phyloP scores from a whole-genome alignment of 2,113 vertebrate genomes.

The Martes martes region DNA sequence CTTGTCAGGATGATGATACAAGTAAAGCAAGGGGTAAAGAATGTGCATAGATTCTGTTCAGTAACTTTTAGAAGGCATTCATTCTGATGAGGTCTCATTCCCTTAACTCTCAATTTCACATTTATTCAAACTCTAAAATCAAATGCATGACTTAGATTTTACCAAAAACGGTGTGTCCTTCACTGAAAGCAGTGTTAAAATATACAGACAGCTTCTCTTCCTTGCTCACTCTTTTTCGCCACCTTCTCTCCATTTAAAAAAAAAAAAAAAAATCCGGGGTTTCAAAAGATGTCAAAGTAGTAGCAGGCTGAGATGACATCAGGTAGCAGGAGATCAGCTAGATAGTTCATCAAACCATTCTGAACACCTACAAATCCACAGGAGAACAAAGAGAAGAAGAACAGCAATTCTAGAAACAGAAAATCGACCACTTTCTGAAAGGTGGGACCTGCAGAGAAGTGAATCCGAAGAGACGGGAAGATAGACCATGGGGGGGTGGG shows the following conservation, averaged over 20 bases:
- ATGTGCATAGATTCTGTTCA: neutral
- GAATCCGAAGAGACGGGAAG: too few species aligned
- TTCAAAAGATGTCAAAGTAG: too few species aligned
- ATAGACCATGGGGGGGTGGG: too few species aligned
- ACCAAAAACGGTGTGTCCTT: neutral
- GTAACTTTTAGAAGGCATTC: neutral
- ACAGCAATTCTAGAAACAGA: too few species aligned
- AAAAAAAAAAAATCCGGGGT: neutral
- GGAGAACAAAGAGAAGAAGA: too few species aligned
- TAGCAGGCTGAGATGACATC: too few species aligned
- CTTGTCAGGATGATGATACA: neutral
- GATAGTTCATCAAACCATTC: too few species aligned
- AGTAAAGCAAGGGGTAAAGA: neutral
- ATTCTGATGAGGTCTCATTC: neutral
- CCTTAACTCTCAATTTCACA: slow-evolving; percentile 35
- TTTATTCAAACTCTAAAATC: slow-evolving; percentile 26
- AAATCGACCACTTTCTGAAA: too few species aligned
- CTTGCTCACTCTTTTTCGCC: neutral
- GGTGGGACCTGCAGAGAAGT: too few species aligned
- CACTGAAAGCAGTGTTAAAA: neutral
- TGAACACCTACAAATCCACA: too few species aligned
- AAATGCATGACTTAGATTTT: neutral
- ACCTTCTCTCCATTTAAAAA: neutral
- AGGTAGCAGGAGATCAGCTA: too few species aligned
- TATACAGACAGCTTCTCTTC: neutral